phyloP scores from a whole-genome alignment of 2,888 invertebrate genomes.

The Dendrolimus houi region DNA sequence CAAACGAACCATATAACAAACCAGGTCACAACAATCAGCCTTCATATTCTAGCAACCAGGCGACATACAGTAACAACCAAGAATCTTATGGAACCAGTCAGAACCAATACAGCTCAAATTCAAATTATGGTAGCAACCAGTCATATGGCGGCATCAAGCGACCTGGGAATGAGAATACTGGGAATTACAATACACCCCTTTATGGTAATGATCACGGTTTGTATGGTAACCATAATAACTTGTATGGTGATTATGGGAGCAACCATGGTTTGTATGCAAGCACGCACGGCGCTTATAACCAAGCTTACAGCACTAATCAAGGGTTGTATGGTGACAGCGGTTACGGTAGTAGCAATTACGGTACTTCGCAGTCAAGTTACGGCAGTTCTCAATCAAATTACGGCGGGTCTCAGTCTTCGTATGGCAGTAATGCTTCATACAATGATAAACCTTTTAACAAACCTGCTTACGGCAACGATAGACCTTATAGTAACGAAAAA shows the following conservation, averaged over 20 bases:
- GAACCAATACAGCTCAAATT: slow-evolving; percentile 1
- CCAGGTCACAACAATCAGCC: neutral
- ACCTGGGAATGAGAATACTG: neutral
- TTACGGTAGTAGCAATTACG: slow-evolving; percentile 1
- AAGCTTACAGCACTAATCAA: slow-evolving; percentile 12
- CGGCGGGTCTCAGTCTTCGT: neutral
- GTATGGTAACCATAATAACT: neutral
- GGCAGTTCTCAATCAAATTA: neutral
- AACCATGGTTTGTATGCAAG: slow-evolving; percentile 12
- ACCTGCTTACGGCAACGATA: slow-evolving; percentile 3
- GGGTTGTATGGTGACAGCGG: slow-evolving; percentile 12
- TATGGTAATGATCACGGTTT: slow-evolving; percentile 5
- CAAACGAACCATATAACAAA: slow-evolving; percentile 2
- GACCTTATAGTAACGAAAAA: slow-evolving; percentile 11
- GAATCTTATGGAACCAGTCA: slow-evolving; percentile 6
- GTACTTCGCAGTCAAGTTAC: neutral
- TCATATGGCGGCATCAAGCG: slow-evolving; percentile 6
- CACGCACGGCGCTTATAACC: slow-evolving; percentile 12
- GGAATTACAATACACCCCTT: slow-evolving; percentile 7
- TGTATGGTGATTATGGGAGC: slow-evolving; percentile 6
- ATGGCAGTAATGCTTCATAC: neutral
- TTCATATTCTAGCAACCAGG: slow-evolving; percentile 2
- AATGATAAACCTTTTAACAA: neutral
- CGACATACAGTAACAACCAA: slow-evolving; percentile 12
- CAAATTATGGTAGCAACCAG: slow-evolving; percentile 12